Base-by-base conservation (phyloP, 2,113 vertebrate genomes). In the Vimba vimba region DNA sequence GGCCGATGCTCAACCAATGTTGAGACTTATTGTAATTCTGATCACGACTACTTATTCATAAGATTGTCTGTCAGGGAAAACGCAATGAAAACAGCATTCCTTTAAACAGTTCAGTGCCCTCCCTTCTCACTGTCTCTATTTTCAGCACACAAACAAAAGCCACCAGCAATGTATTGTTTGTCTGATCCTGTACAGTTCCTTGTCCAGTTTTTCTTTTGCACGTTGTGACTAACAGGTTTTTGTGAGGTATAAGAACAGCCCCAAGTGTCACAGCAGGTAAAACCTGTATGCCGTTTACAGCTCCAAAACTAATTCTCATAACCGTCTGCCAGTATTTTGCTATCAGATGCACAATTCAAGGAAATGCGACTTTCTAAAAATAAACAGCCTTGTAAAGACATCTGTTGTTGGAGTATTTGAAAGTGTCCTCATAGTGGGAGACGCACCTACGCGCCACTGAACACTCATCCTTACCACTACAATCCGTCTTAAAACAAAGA, bases 11-110 rank as follows among this genome's bases (percentile, higher is more conserved):
- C 2, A 36, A 21, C 45, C 19, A 69, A 82, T 15, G 4, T 82
- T 69, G 45, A 15, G 36, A 27, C 79, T 88, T 88, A 85, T 91
- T 86, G 78, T 83, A 84, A 90, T 91, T 88, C 87, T 45, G 86
- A 85, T 90, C 89, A 90, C 64, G 47, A 43, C 43, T 77, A 55
- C 52, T 60, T 85, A 86, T 90, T 89, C 84, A 86, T 85, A 85
- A 83, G 86, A 83, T 71, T 50, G 47, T 83, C 86, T 75, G 45
- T 76, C 69, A 77, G 83, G 43, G 82, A 57, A 57, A 85, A 76
- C 64, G 79, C 79, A 82, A 86, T 85, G 77, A 83, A 79, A 81
- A 81, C 85, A 73, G 87, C 81, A 85, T 85, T 82, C 78, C 81
- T 87, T 79, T 33, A 79, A 77, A 85, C 62, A 73, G 76, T 78